Percentiles rank a stretch among this genome's conserved stretches.
Evolutionary conservation across 2,113 vertebrate species (phyloP).

Genomic region (Oriolus oriolus): DNA sequence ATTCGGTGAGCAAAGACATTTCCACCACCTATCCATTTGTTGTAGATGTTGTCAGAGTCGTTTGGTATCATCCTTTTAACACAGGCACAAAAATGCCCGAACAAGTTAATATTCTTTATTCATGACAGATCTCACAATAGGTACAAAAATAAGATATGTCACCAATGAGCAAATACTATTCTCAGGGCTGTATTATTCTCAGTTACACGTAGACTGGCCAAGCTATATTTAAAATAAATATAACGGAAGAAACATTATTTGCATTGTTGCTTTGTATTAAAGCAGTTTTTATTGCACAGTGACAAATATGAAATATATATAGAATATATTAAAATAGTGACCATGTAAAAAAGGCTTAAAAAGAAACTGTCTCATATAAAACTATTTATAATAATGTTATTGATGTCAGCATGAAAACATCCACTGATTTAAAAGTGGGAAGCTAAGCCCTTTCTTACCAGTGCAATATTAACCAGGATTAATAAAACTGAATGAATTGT

Average conservation of each 20-base stretch:
- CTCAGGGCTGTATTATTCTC: not conserved
- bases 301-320: not conserved
- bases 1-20: not conserved
- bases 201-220: not conserved
- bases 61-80: not conserved
- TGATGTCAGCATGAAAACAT: not conserved
- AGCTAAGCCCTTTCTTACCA: not conserved
- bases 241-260: not conserved
- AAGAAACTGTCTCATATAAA: not conserved
- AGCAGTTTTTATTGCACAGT: not conserved
- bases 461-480: not conserved
- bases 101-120: not conserved
- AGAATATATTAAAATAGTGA: not conserved
- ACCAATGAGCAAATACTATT: not conserved
- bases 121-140: not conserved
- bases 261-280: not conserved
- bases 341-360: not conserved
- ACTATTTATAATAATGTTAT: not conserved
- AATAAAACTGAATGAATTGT: slow-evolving; percentile 41
- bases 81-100: not conserved
- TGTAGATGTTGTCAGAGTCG: not conserved
- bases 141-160: not conserved
- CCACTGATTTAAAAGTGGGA: not conserved
- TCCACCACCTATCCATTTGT: not conserved
- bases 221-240: not conserved